Evolutionary conservation across 2,888 invertebrate species (phyloP).

Genomic region (Drosophila multiciliata): DNA sequence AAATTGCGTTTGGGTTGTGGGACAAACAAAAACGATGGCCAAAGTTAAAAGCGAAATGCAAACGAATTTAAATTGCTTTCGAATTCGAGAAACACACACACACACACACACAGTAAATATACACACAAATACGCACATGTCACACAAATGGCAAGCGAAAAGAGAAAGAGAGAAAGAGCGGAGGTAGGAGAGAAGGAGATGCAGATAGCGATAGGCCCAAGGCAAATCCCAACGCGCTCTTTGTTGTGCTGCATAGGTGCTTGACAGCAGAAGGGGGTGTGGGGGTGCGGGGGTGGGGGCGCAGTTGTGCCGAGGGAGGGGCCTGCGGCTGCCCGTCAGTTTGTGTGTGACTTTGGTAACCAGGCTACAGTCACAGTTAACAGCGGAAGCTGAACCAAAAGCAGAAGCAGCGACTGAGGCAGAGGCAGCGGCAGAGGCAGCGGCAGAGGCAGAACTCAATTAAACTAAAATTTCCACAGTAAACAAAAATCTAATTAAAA

Average conservation of each 20-base stretch:
- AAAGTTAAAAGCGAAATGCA: slow-evolving; percentile 65
- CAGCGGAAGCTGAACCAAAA: slow-evolving; percentile 6
- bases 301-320: background rate
- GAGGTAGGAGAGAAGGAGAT: background rate
- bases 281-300: background rate
- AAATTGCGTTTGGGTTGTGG: background rate
- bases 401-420: slow-evolving; percentile 7
- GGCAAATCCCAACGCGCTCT: slow-evolving; percentile 58
- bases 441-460: slow-evolving; percentile 66
- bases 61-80: slow-evolving; percentile 74
- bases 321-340: slow-evolving; percentile 32
- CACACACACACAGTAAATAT: background rate
- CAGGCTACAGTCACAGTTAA: slow-evolving; percentile 17
- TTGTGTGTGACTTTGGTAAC: slow-evolving; percentile 53
- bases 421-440: slow-evolving; percentile 28
- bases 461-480: slow-evolving; percentile 75
- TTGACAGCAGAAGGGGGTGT: background rate
- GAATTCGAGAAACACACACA: slow-evolving; percentile 46
- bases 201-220: slow-evolving; percentile 20
- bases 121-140: slow-evolving; percentile 45
- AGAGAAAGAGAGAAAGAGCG: background rate
- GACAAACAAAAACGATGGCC: slow-evolving; percentile 23
- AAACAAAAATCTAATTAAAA: slow-evolving; percentile 81
- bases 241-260: slow-evolving; percentile 52
- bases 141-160: slow-evolving; percentile 25